Base-by-base conservation (phyloP, 2,797 vertebrate genomes). In the Babyrousa celebensis region DNA sequence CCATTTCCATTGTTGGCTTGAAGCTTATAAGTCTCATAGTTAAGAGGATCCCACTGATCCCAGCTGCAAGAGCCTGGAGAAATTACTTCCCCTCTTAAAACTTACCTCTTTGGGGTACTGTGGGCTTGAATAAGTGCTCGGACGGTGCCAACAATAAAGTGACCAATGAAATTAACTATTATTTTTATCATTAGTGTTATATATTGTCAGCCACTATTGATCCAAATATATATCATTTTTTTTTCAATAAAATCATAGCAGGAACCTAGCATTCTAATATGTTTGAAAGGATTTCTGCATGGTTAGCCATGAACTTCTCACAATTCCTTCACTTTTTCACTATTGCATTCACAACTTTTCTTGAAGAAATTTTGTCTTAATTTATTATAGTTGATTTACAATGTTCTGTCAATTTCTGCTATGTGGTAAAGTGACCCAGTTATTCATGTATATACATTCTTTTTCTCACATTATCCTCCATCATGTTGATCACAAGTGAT, bases 341-440 rank as follows among this genome's bases (percentile, higher is more conserved):
- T 62, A 58, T 52, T 58, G 54, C 8, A 80, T 43, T 80, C 17
- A 32, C 36, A 78, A 25, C 20, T 79, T 78, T 67, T 92, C n/a
- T 95, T 93, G 23, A 93, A 97, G 27, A 93, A 40, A 87, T 52
- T 71, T 71, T 72, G 36, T 36, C 36, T 36, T 36, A 36, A 36
- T 36, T 36, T 36, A 36, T 36, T 36, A 36, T 36, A 36, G 36
- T 36, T 36, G 3, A 36, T 36, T 36, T 36, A 36, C 36, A 36
- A 36, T 36, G 36, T 36, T 36, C 36, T 36, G 36, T 36, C 36
- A 36, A 36, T 36, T 36, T 36, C 36, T 36, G 36, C 36, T 36
- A 36, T 36, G 36, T 36, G 36, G 36, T 36, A 36, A 36, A 36
- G 36, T 36, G 36, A 36, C 36, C 36, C 36, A 36, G 36, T 36